Evolutionary conservation across 2,888 invertebrate species (phyloP).

Genomic region (Diarsia brunnea): DNA sequence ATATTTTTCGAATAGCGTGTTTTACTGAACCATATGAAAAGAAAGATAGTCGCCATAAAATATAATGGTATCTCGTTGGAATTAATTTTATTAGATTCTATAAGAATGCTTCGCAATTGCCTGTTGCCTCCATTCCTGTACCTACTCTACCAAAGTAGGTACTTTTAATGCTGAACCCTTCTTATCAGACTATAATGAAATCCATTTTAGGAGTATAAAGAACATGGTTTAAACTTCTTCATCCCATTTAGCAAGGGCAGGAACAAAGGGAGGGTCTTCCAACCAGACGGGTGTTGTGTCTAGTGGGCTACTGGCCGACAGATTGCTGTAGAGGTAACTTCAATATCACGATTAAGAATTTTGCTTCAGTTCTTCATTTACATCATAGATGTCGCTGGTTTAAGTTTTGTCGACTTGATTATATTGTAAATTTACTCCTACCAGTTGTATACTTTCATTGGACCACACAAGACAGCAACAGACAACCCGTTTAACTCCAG

Average conservation of each 20-base stretch:
- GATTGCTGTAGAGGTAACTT: background rate
- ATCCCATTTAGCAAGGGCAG: background rate
- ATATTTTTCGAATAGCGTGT: conserved; percentile 8
- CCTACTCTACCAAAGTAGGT: background rate
- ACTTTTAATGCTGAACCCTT: background rate
- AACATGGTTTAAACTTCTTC: background rate
- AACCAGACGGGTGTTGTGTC: background rate
- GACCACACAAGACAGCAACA: conserved; percentile 58
- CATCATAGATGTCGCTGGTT: background rate
- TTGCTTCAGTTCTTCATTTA: background rate
- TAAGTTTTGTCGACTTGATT: too few relatives aligned
- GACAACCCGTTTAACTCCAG: conserved; percentile 58
- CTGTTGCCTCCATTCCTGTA: background rate
- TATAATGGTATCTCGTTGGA: conserved; percentile 36
- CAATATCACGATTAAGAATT: too few relatives aligned
- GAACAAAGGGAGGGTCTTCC: background rate
- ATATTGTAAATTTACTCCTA: too few relatives aligned
- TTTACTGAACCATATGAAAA: conserved; percentile 17
- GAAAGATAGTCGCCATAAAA: conserved; percentile 33
- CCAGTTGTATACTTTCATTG: conserved; percentile 42
- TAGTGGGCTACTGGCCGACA: background rate
- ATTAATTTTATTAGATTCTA: conserved; percentile 35
- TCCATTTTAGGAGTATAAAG: background rate
- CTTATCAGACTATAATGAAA: background rate
- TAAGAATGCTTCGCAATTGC: background rate